Evolutionary conservation across 2,113 vertebrate genomes (phyloP).

Genomic region (Macrotus californicus): DNA sequence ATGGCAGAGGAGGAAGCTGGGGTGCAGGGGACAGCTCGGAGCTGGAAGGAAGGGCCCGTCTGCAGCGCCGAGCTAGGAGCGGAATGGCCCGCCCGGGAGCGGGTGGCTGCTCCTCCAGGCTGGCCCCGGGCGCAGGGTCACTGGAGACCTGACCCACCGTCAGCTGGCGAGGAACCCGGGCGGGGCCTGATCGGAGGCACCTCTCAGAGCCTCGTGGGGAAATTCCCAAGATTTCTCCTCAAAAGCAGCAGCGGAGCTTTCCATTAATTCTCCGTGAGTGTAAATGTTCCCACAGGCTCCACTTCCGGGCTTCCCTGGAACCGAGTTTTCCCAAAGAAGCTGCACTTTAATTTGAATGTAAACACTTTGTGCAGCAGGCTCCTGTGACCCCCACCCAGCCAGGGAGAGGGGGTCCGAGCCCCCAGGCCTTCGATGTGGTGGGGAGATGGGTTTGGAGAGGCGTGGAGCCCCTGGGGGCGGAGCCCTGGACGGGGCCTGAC

Average conservation of each 20-base stretch:
- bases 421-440: background rate
- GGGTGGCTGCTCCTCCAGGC: background rate
- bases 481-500: background rate
- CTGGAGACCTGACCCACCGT: background rate
- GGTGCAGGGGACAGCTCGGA: background rate
- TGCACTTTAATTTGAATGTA: constrained; percentile 75
- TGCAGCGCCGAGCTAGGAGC: background rate
- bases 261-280: constrained; percentile 76
- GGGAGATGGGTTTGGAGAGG: background rate
- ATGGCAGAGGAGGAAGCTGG: background rate
- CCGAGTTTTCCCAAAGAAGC: constrained; percentile 74
- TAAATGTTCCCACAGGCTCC: constrained; percentile 74
- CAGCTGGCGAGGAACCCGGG: background rate
- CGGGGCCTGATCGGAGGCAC: background rate
- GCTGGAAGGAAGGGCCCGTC: background rate
- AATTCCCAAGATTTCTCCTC: constrained; percentile 42
- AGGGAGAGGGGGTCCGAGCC: background rate
- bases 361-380: constrained; percentile 68
- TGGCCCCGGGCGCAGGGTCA: background rate
- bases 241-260: constrained; percentile 53
- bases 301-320: constrained; percentile 73
- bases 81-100: background rate
- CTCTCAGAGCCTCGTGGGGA: constrained; percentile 3
- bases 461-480: background rate
- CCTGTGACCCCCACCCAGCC: constrained; percentile 41